Evolutionary conservation across 2,113 vertebrate species (phyloP).

Genomic region (Myotis yumanensis): DNA sequence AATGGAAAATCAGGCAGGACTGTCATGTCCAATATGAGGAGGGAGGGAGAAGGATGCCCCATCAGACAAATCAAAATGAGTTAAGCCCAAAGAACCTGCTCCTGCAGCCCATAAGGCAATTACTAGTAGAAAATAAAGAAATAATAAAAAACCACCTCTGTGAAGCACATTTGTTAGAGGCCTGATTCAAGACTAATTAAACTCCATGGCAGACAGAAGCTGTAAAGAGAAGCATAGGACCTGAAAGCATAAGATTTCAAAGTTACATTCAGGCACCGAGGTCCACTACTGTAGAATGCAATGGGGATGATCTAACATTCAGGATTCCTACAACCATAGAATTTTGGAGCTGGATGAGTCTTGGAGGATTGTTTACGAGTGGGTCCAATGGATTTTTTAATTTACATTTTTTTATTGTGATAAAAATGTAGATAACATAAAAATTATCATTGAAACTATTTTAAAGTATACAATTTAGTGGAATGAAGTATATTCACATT

Average conservation of each 20-base stretch:
- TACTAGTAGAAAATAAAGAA: constrained; percentile 40
- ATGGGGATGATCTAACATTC: no score
- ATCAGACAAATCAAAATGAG: constrained; percentile 54
- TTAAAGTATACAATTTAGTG: not conserved
- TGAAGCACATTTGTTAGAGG: not conserved
- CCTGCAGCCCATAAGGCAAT: constrained; percentile 18
- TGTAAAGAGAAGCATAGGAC: not conserved
- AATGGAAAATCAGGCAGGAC: constrained; percentile 3
- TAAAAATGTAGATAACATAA: not conserved
- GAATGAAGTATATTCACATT: not conserved
- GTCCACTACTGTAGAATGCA: not conserved
- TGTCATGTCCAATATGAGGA: not conserved
- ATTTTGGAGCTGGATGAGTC: not conserved
- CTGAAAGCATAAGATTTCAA: not conserved
- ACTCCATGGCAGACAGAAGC: not conserved
- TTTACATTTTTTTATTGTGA: not conserved
- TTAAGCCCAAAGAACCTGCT: not conserved
- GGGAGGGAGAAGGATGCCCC: not conserved
- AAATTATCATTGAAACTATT: not conserved
- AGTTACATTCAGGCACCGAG: not conserved
- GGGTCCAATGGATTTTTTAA: not conserved
- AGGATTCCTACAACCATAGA: not conserved
- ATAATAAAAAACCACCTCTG: not conserved
- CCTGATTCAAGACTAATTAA: not conserved
- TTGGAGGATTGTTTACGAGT: not conserved